phyloP scores from a whole-genome alignment of 2,113 vertebrate species.

The Ceuthmochares aereus region DNA sequence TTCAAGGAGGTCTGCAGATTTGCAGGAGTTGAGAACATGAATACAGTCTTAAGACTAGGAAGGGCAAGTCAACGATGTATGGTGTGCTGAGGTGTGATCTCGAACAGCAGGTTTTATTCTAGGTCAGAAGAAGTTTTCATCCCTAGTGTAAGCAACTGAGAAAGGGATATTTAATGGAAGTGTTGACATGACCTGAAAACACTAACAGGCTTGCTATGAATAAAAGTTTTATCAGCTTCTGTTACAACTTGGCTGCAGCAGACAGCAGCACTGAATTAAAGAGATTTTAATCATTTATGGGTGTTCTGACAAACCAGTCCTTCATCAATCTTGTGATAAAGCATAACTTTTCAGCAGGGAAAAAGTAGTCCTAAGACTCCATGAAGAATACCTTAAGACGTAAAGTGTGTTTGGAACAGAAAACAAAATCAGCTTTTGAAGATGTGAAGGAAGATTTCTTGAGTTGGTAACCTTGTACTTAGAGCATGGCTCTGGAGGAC shows the following conservation, averaged over 20 bases:
- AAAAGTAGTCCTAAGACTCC: background rate
- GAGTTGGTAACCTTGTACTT: background rate
- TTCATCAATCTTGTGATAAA: background rate
- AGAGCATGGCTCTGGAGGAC: background rate
- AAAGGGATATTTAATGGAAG: conserved; percentile 12
- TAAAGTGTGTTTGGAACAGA: background rate
- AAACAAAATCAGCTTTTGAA: background rate
- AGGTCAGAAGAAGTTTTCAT: background rate
- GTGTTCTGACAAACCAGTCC: background rate
- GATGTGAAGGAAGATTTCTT: background rate
- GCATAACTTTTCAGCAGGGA: background rate
- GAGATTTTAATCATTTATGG: conserved; percentile 34
- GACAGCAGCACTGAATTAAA: background rate
- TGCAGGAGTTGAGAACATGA: rapidly evolving
- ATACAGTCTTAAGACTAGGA: rapidly evolving
- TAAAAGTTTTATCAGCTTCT: conserved; percentile 43
- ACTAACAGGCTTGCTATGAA: conserved; percentile 6
- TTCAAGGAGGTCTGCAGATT: background rate
- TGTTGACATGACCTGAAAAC: conserved; percentile 38
- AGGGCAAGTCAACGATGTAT: rapidly evolving
- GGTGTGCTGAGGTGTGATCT: background rate
- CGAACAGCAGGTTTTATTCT: background rate
- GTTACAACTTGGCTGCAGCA: conserved; percentile 4
- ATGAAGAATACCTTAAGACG: background rate
- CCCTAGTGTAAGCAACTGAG: background rate